Evolutionary conservation across 2,888 invertebrate genomes (phyloP).

Genomic region (Chromoteleia sp.): DNA sequence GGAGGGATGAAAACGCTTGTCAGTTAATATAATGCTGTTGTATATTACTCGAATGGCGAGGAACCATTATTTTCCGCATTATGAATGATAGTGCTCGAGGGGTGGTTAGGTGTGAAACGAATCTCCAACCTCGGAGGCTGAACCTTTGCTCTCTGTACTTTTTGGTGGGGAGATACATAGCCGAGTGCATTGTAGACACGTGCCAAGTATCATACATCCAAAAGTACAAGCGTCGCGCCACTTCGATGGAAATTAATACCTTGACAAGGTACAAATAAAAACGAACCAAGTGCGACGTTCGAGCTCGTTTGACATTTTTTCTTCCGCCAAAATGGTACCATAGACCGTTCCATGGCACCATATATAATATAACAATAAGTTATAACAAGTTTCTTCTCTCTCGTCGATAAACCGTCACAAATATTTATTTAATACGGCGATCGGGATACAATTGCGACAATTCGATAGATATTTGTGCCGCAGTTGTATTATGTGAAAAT

Average conservation of each 20-base stretch:
- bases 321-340: too few species aligned
- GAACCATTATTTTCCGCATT: conserved; percentile 73
- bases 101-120: conserved; percentile 66
- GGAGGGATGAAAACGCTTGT: conserved; percentile 67
- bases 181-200: conserved; percentile 61
- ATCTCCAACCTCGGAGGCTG: conserved; percentile 69
- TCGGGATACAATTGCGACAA: too few species aligned
- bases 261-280: not conserved
- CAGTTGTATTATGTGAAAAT: too few species aligned
- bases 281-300: too few species aligned
- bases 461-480: too few species aligned
- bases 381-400: too few species aligned
- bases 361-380: too few species aligned
- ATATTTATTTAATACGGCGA: too few species aligned
- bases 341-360: too few species aligned
- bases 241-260: conserved; percentile 23
- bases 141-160: conserved; percentile 55
- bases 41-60: conserved; percentile 69
- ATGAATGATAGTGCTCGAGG: conserved; percentile 71
- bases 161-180: conserved; percentile 60
- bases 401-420: too few species aligned
- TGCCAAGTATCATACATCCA: conserved; percentile 61
- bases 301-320: too few species aligned
- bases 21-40: conserved; percentile 66
- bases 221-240: conserved; percentile 47